Base-by-base conservation (phyloP, 2,888 invertebrate species). In the Ichneumoninae sp. region DNA sequence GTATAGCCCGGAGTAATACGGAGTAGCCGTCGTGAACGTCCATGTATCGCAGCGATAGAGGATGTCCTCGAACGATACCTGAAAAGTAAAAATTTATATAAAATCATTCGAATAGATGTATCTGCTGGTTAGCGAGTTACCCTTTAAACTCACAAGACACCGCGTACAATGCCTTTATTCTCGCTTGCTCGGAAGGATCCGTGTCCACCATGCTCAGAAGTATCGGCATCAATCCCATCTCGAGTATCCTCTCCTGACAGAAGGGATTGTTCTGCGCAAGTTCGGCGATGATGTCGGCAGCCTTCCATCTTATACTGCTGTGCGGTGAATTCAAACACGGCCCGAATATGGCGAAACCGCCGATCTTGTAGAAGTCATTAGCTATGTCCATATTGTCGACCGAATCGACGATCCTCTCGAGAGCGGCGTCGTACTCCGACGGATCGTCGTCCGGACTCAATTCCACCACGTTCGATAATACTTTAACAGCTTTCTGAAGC, bases 191-290 rank as follows among this genome's bases (percentile, higher is more conserved):
- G 2, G 95, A 94, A 0, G 93, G 91, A 90, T 97, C 96, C 0
- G 94, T 92, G 84, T 95, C 95, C 10, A 93, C 94, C 88, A 96
- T 95, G 13, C 96, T 93, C 79, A 97, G 92, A 19, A 98, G 93
- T 8, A 95, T 94, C 0, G 96, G 95, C 63, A 98, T 93, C 8
- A 97, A 94, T 0, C 96, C 95, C 68, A 95, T 94, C 83, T 96
- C 96, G 5, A 97, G 88, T n/a, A 96, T 95, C 60, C 95, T 94
- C 36, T 95, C 94, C 93, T 98, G 98, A 89, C 97, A 97, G 91
- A 95, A 96, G 0, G 96, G 96, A 94, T 98, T 98, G 94, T 98
- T 98, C 94, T 98, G 98, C 50, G 97, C 96, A 81, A 98, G 93
- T 89, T 96, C 97, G 0, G 97, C 98, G 2, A 98, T 94, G 16